Percentiles rank a stretch among this genome's conserved stretches.
Evolutionary conservation across 2,797 vertebrate species (phyloP).

Genomic region (Moxostoma hubbsi): DNA sequence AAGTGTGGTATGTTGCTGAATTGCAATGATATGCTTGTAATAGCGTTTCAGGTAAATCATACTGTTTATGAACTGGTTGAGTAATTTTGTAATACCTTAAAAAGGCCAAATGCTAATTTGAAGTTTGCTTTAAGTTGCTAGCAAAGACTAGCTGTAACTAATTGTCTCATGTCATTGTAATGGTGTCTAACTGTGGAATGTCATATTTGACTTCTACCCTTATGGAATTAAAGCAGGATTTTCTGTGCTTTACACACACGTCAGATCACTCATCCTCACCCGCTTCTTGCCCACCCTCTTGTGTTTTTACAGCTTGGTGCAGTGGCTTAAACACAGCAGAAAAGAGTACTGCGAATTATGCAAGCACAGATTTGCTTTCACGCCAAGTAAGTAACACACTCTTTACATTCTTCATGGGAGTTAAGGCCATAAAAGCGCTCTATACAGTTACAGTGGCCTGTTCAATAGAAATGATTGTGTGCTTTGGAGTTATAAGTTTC

Average conservation of each 20-base stretch:
- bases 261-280: slow-evolving; percentile 21
- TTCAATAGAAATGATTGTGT: slow-evolving; percentile 32
- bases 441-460: slow-evolving; percentile 12
- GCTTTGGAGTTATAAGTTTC: slow-evolving; percentile 7
- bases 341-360: slow-evolving; percentile 99
- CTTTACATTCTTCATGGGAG: slow-evolving; percentile 39
- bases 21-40: too few species aligned
- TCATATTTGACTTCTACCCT: background rate
- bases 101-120: too few species aligned
- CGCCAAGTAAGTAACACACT: slow-evolving; percentile 92
- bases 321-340: slow-evolving; percentile 99
- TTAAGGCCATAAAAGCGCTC: slow-evolving; percentile 45
- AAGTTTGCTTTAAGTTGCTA: too few species aligned
- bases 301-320: slow-evolving; percentile 90
- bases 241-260: slow-evolving; percentile 11
- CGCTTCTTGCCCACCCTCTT: slow-evolving; percentile 7
- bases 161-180: slow-evolving; percentile 4
- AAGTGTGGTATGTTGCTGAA: too few species aligned
- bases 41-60: too few species aligned
- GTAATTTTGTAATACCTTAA: too few species aligned
- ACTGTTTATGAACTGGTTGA: too few species aligned
- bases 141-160: background rate
- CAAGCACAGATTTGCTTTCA: slow-evolving; percentile 99
- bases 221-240: background rate
- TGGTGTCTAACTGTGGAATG: background rate